phyloP scores from a whole-genome alignment of 2,888 invertebrate genomes.

The Mythimna ferrago region DNA sequence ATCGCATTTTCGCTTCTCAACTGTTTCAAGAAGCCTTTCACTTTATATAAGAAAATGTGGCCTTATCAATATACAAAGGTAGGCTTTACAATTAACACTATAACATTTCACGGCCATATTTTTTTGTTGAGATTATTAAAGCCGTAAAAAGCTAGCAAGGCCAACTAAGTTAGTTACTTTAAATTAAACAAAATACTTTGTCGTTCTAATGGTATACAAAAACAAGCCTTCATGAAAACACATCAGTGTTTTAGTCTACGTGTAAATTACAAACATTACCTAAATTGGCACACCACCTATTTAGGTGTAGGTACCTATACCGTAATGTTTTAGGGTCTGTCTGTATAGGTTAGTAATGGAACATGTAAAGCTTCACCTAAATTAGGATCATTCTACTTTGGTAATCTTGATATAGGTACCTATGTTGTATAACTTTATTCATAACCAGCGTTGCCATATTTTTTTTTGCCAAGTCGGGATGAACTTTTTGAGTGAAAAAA shows the following conservation, averaged over 20 bases:
- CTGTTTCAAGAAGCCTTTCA: too few relatives aligned
- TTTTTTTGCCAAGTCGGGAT: too few relatives aligned
- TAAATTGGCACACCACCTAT: not conserved
- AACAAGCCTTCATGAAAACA: slow-evolving; percentile 27
- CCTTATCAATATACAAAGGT: not conserved
- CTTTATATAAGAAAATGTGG: too few relatives aligned
- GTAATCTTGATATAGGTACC: too few relatives aligned
- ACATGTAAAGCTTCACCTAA: too few relatives aligned
- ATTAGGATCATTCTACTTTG: too few relatives aligned
- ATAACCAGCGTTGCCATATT: too few relatives aligned
- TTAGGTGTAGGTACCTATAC: slow-evolving; percentile 6
- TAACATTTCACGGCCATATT: slow-evolving; percentile 26
- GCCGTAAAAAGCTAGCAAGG: slow-evolving; percentile 36
- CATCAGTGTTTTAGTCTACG: slow-evolving; percentile 5
- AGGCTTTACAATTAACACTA: slow-evolving; percentile 1
- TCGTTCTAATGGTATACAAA: slow-evolving; percentile 15
- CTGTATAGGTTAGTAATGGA: too few relatives aligned
- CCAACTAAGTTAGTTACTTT: slow-evolving; percentile 37
- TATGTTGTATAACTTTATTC: too few relatives aligned
- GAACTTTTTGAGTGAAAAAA: too few relatives aligned
- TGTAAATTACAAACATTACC: slow-evolving; percentile 16
- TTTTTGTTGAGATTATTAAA: slow-evolving; percentile 32
- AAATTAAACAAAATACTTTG: slow-evolving; percentile 8
- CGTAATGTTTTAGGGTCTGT: slow-evolving; percentile 8
- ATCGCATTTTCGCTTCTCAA: too few relatives aligned